Evolutionary conservation across 2,113 vertebrate species (phyloP).

Genomic region (Chloropsis hardwickii): DNA sequence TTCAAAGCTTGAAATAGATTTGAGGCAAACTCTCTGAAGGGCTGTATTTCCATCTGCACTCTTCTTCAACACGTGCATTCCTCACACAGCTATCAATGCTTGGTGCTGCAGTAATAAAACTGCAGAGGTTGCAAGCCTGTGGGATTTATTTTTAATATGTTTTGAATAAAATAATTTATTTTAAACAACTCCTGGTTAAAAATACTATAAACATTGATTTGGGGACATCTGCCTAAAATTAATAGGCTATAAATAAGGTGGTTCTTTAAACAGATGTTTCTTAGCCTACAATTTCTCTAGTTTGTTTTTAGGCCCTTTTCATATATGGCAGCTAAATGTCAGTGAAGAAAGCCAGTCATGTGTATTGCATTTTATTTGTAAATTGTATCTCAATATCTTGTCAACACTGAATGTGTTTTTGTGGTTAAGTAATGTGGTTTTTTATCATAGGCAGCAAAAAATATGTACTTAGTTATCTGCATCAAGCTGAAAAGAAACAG

Average conservation of each 20-base stretch:
- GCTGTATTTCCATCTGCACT: neutral
- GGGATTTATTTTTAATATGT: neutral
- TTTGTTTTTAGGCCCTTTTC: neutral
- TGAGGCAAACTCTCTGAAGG: neutral
- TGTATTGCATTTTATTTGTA: neutral
- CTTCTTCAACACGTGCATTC: constrained; percentile 42
- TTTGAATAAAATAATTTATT: neutral
- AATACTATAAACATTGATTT: constrained; percentile 15
- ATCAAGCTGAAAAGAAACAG: neutral
- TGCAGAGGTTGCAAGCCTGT: neutral
- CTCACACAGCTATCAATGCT: neutral
- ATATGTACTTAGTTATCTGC: neutral
- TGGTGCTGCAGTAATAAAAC: neutral
- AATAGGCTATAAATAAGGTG: neutral
- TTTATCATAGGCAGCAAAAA: neutral
- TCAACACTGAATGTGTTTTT: neutral
- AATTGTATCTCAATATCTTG: constrained; percentile 3
- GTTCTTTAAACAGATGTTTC: neutral
- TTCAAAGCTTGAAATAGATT: constrained; percentile 18
- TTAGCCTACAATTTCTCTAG: neutral
- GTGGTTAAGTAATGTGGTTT: neutral
- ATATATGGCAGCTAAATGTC: neutral
- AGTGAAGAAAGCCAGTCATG: neutral
- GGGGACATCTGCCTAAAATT: neutral
- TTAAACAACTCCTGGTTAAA: neutral